These are phyloP conservation scores for Oncorhynchus mykiss DNA, from an alignment of 2,113 vertebrate genomes.

Conservation along the genomic window DNA sequence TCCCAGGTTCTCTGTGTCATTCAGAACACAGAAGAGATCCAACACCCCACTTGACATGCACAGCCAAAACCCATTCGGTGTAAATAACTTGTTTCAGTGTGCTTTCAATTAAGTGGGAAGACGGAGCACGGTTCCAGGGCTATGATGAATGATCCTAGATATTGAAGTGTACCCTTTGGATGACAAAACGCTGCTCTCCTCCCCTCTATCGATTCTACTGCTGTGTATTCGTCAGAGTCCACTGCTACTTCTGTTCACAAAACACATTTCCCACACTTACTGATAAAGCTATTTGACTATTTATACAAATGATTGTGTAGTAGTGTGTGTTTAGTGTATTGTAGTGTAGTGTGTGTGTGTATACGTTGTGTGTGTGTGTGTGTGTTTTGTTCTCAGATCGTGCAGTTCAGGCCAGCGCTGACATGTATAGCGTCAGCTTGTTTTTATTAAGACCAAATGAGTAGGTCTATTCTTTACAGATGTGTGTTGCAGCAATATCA, in stretches of 20 bases:
- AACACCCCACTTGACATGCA: slow-evolving; percentile 64
- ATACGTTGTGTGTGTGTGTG: too few species aligned
- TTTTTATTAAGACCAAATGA: slow-evolving; percentile 76
- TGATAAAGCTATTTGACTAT: slow-evolving; percentile 78
- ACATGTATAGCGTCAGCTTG: slow-evolving; percentile 70
- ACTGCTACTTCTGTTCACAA: slow-evolving; percentile 70
- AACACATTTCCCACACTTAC: slow-evolving; percentile 74
- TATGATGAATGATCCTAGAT: slow-evolving; percentile 79
- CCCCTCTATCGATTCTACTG: slow-evolving; percentile 75
- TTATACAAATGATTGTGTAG: slow-evolving; percentile 62
- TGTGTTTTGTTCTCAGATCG: slow-evolving; percentile 45
- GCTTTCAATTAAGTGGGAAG: slow-evolving; percentile 77
- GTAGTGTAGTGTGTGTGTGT: too few species aligned
- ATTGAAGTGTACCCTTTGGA: slow-evolving; percentile 77
- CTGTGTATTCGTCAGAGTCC: slow-evolving; percentile 74
- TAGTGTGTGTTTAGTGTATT: slow-evolving; percentile 6
- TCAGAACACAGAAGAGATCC: slow-evolving; percentile 59
- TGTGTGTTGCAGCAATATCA: slow-evolving; percentile 63
- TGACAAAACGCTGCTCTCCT: slow-evolving; percentile 77
- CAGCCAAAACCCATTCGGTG: slow-evolving; percentile 72
- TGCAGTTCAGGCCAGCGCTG: slow-evolving; percentile 63
- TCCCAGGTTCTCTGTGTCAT: slow-evolving; percentile 45
- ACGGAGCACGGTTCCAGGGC: slow-evolving; percentile 63
- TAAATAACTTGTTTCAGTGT: slow-evolving; percentile 79
- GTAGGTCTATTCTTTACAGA: slow-evolving; percentile 74